A percentile compares a stretch with the other conserved stretches of the same genome.
Conservation (phyloP, 2,888 invertebrate genomes). For the Nowickia ferox region DNA sequence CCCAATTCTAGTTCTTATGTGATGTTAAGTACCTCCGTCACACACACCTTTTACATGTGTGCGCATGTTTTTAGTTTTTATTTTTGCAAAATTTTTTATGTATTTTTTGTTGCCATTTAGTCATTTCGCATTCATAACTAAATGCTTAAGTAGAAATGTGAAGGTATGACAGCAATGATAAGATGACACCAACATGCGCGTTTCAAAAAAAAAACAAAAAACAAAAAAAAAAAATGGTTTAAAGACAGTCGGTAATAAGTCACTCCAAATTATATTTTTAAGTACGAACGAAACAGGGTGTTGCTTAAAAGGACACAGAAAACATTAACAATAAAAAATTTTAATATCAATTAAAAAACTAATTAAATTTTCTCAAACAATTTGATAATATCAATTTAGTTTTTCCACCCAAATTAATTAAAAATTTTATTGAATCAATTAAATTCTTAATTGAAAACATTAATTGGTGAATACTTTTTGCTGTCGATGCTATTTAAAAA, state of each 20-base stretch:
- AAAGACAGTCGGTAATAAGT: conserved; percentile 11
- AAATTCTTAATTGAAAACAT: no score
- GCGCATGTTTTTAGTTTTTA: conserved; percentile 37
- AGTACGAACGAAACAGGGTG: neutral
- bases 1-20: conserved; percentile 64
- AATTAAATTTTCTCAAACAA: no score
- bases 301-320: neutral
- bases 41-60: conserved; percentile 57
- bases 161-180: conserved; percentile 8
- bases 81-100: conserved; percentile 11
- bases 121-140: conserved; percentile 55
- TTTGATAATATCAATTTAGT: no score
- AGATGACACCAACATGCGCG: conserved; percentile 55
- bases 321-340: no score
- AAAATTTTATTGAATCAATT: no score
- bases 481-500: no score
- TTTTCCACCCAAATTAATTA: no score
- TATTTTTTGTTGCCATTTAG: conserved; percentile 8
- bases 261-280: neutral
- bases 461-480: no score
- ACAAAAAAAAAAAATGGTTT: no score
- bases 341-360: no score
- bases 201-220: conserved; percentile 36
- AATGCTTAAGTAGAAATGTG: conserved; percentile 14
- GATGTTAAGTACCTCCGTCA: conserved; percentile 61